A percentile compares a stretch with the other conserved stretches of the same genome.
Conservation (phyloP, 2,888 invertebrate genomes). For the Drosophila melanosoma region DNA sequence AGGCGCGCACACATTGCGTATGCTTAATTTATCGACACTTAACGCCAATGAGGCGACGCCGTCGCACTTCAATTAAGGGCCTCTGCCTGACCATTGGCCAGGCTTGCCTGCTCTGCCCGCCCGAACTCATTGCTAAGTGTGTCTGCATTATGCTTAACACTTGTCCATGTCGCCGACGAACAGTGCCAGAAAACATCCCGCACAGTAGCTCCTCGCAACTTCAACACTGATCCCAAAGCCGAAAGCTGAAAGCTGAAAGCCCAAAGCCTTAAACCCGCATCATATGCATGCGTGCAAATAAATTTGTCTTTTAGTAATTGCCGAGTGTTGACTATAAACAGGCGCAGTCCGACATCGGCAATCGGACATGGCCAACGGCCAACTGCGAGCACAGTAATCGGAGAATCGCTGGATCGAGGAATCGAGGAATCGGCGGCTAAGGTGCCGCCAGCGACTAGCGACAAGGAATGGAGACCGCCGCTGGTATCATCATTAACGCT, state of each 20-base stretch:
- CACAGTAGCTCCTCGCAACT: conserved; percentile 39
- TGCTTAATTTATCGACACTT: conserved; percentile 82
- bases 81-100: not conserved
- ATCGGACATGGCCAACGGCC: conserved; percentile 33
- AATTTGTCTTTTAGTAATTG: conserved; percentile 84
- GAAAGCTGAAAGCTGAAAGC: no score
- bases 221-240: not conserved
- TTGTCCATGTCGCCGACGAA: conserved; percentile 71
- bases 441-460: not conserved
- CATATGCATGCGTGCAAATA: conserved; percentile 82
- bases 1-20: conserved; percentile 64
- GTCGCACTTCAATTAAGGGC: conserved; percentile 74
- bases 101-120: not conserved
- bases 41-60: conserved; percentile 79
- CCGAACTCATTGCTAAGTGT: conserved; percentile 44
- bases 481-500: conserved; percentile 72
- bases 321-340: conserved; percentile 71
- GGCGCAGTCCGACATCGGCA: conserved; percentile 53
- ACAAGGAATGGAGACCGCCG: conserved; percentile 24
- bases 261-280: conserved; percentile 51
- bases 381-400: conserved; percentile 11
- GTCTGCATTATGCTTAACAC: conserved; percentile 81
- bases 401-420: conserved; percentile 1
- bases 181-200: conserved; percentile 48
- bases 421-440: conserved; percentile 5